Percentiles rank a stretch among this genome's conserved stretches.
Evolutionary conservation across 2,113 vertebrate genomes (phyloP).

Genomic region (Cacatua alba): DNA sequence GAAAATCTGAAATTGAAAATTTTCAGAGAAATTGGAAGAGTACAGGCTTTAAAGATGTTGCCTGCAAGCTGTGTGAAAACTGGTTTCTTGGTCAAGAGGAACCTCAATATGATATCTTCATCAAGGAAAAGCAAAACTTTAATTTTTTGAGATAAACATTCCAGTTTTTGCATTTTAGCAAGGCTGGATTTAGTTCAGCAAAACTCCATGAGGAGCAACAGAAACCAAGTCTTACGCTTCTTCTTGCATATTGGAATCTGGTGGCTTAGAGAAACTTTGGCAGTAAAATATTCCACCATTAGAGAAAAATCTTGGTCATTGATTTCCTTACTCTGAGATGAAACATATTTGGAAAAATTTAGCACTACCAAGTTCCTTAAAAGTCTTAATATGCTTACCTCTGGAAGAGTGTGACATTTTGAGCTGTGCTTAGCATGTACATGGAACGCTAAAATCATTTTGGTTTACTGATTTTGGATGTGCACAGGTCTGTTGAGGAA

Average conservation of each 20-base stretch:
- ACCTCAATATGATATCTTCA: background rate
- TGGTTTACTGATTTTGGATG: background rate
- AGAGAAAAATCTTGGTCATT: background rate
- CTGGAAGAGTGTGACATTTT: background rate
- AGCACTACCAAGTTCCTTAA: background rate
- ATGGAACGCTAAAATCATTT: background rate
- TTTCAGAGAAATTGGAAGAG: background rate
- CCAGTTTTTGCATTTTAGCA: background rate
- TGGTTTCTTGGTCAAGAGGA: background rate
- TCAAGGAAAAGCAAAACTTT: background rate
- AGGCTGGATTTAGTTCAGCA: background rate
- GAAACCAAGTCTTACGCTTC: background rate
- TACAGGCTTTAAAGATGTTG: background rate
- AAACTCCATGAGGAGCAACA: background rate
- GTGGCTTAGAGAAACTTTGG: background rate
- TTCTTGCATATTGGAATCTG: background rate
- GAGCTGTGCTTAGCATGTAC: background rate
- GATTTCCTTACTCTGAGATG: background rate
- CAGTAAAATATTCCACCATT: background rate
- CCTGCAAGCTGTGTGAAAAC: background rate
- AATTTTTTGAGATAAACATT: background rate
- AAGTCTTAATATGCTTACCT: background rate
- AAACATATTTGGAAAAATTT: background rate
- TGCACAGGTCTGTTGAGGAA: conserved; percentile 4
- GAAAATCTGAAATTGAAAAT: background rate